Conservation (phyloP, 2,888 invertebrate species). For the Coenonympha glycerion region DNA sequence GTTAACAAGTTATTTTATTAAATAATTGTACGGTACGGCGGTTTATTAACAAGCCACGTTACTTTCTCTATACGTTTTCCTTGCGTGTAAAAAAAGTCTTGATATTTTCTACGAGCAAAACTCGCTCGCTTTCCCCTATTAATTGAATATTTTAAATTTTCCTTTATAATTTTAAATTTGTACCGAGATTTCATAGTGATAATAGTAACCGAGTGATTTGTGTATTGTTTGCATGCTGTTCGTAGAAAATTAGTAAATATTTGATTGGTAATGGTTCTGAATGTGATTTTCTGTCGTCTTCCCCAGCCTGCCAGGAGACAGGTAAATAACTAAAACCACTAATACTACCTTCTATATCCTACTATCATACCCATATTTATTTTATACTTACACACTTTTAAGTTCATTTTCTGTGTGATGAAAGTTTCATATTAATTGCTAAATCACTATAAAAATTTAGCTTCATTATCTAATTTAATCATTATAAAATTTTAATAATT, state of each 20-base stretch:
- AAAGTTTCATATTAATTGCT: no score
- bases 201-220: background rate
- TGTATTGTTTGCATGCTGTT: slow-evolving; percentile 48
- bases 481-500: background rate
- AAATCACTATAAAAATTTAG: background rate
- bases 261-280: slow-evolving; percentile 72
- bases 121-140: slow-evolving; percentile 66
- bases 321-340: slow-evolving; percentile 45
- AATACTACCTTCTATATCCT: slow-evolving; percentile 2
- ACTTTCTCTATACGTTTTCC: slow-evolving; percentile 50
- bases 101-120: slow-evolving; percentile 65
- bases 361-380: no score
- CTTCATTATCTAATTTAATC: background rate
- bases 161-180: slow-evolving; percentile 30
- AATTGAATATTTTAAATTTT: slow-evolving; percentile 58
- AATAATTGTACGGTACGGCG: slow-evolving; percentile 9
- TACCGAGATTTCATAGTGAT: slow-evolving; percentile 4
- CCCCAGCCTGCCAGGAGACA: slow-evolving; percentile 77
- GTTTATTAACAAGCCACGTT: slow-evolving; percentile 20
- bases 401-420: slow-evolving; percentile 30
- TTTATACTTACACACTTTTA: slow-evolving; percentile 20
- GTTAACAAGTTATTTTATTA: slow-evolving; percentile 9
- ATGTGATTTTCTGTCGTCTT: slow-evolving; percentile 76
- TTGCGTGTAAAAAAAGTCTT: slow-evolving; percentile 73
- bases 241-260: slow-evolving; percentile 54